Conservation (phyloP, 1,140 invertebrate species). For the Bombus soroeensis region DNA sequence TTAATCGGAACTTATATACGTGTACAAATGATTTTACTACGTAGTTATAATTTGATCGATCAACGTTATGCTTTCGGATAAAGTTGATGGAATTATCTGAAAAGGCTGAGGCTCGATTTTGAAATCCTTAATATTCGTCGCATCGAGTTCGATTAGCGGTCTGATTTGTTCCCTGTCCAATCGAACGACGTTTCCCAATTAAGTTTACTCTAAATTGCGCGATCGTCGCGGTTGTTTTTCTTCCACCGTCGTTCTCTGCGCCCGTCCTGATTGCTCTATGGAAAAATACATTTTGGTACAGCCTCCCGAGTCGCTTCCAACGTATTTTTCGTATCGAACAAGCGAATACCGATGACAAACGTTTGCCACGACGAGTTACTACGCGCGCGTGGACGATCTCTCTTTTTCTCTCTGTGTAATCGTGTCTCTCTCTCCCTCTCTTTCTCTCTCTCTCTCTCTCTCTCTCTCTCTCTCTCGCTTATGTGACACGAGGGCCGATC, state of each 20-base stretch:
- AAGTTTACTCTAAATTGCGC: constrained; percentile 81
- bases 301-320: background rate
- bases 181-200: constrained; percentile 80
- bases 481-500: background rate
- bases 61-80: too few species aligned
- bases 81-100: background rate
- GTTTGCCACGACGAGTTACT: constrained; percentile 14
- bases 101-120: background rate
- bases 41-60: background rate
- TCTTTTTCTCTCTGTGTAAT: too few species aligned
- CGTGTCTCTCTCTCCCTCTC: background rate
- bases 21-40: too few species aligned
- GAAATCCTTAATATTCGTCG: constrained; percentile 19
- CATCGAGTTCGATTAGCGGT: constrained; percentile 34
- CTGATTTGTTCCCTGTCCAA: constrained; percentile 49
- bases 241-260: background rate
- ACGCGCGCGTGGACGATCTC: background rate
- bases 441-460: too few species aligned
- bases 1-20: background rate
- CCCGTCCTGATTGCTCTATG: constrained; percentile 11
- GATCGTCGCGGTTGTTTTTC: constrained; percentile 56
- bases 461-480: background rate
- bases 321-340: constrained; percentile 27
- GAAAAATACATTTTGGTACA: constrained; percentile 46
- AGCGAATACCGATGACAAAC: constrained; percentile 35